Percentiles rank a stretch among this genome's conserved stretches.
Conservation (phyloP, 2,888 invertebrate genomes). For the Metalampra italica region DNA sequence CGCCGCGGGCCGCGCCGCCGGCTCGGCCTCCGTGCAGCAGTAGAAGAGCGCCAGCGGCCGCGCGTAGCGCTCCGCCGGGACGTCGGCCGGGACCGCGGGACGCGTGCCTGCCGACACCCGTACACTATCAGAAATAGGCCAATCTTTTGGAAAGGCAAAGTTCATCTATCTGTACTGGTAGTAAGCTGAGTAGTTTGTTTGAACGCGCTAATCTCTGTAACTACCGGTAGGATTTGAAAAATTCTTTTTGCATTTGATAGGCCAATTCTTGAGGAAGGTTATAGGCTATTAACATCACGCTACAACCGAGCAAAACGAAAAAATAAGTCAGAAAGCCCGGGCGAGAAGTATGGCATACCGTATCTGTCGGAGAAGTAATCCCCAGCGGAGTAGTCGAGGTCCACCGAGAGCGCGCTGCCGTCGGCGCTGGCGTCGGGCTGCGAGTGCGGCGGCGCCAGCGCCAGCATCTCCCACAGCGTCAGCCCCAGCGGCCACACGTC, state of each 20-base stretch:
- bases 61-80: slow-evolving; percentile 79
- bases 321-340: too few species aligned
- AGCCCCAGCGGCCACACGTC: slow-evolving; percentile 91
- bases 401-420: slow-evolving; percentile 37
- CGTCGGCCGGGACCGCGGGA: slow-evolving; percentile 82
- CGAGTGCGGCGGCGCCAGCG: slow-evolving; percentile 83
- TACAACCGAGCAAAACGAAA: too few species aligned
- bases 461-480: slow-evolving; percentile 89
- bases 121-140: too few species aligned
- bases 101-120: slow-evolving; percentile 85
- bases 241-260: too few species aligned
- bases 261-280: too few species aligned
- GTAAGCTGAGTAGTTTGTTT: too few species aligned
- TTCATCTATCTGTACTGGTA: too few species aligned
- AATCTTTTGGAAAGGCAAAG: too few species aligned
- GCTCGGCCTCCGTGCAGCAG: slow-evolving; percentile 82
- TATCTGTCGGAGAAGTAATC: slow-evolving; percentile 48
- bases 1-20: slow-evolving; percentile 80
- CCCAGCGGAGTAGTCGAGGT: slow-evolving; percentile 29
- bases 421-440: slow-evolving; percentile 36
- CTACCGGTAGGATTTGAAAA: too few species aligned
- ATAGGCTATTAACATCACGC: too few species aligned
- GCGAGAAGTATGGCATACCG: too few species aligned
- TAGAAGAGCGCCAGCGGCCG: slow-evolving; percentile 83
- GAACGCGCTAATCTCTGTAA: not conserved